Percentiles rank a stretch among this genome's conserved stretches.
phyloP scores from a whole-genome alignment of 2,113 vertebrate species.

The Malaclemys terrapin region DNA sequence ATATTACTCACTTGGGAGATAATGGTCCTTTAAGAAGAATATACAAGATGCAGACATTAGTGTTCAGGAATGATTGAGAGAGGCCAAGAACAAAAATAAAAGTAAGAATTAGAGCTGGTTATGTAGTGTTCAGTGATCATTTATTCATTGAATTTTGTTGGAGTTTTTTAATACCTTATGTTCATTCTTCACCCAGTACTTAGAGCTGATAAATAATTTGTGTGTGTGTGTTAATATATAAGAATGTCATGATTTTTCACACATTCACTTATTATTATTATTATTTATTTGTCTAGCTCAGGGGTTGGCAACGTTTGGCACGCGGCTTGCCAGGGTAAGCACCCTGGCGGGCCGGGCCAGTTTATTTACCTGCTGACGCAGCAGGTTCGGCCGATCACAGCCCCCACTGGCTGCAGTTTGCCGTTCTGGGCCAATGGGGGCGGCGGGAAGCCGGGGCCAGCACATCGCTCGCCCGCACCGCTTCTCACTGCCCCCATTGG shows the following conservation, averaged over 20 bases:
- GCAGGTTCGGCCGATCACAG: too few species aligned
- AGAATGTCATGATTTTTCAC: neutral
- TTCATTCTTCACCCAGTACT: neutral
- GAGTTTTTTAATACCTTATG: neutral
- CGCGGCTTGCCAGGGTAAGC: too few species aligned
- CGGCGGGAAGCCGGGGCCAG: too few species aligned
- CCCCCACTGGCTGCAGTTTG: too few species aligned
- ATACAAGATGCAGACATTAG: neutral
- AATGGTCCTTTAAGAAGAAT: neutral
- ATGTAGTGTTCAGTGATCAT: neutral
- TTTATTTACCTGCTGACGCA: too few species aligned
- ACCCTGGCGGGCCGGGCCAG: too few species aligned
- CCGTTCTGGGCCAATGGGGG: too few species aligned
- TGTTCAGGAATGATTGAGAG: neutral
- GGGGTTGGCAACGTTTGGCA: too few species aligned
- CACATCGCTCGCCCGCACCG: too few species aligned
- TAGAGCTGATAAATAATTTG: neutral
- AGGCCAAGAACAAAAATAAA: neutral
- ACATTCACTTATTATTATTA: neutral
- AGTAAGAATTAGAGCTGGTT: neutral
- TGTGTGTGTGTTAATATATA: neutral
- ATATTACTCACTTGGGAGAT: neutral
- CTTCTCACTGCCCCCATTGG: too few species aligned
- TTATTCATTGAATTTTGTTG: neutral
- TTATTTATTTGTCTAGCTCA: neutral